A percentile compares a stretch with the other conserved stretches of the same genome.
These are phyloP conservation scores for Callopanchax toddi DNA, from an alignment of 2,113 vertebrate genomes.

Conservation along the genomic window DNA sequence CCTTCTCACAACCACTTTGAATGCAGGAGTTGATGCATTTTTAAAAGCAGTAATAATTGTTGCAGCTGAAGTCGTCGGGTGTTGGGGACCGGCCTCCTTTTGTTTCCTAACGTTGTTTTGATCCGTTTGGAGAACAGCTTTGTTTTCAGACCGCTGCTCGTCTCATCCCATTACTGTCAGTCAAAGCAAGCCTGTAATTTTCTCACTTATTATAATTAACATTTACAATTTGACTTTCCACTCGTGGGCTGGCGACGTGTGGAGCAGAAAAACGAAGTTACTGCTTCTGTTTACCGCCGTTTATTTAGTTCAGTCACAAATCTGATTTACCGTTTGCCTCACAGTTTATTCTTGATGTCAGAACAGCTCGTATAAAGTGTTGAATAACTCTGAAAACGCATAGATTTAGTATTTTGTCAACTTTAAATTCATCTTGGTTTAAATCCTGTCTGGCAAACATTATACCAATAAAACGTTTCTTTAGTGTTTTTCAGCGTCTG, in stretches of 20 bases:
- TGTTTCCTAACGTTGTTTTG: background rate
- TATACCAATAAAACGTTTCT: no score
- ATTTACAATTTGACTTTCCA: background rate
- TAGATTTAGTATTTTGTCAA: background rate
- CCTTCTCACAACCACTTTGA: no score
- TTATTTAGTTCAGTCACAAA: background rate
- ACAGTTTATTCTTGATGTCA: background rate
- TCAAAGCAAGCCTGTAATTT: background rate
- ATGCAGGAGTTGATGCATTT: no score
- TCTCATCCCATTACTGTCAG: constrained; percentile 6
- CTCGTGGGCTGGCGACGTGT: background rate
- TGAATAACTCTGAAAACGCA: background rate
- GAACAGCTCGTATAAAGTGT: background rate
- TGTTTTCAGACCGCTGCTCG: background rate
- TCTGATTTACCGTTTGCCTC: background rate
- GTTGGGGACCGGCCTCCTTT: background rate
- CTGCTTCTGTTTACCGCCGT: background rate
- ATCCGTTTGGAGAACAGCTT: background rate
- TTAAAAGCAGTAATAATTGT: no score
- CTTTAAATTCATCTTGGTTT: background rate
- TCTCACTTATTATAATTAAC: constrained; percentile 13
- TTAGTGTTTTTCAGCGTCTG: no score
- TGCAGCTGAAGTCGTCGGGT: constrained; percentile 3
- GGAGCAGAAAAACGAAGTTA: background rate
- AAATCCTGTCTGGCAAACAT: no score